Evolutionary conservation across 1,140 invertebrate species (phyloP).

Genomic region (Mercenaria mercenaria): DNA sequence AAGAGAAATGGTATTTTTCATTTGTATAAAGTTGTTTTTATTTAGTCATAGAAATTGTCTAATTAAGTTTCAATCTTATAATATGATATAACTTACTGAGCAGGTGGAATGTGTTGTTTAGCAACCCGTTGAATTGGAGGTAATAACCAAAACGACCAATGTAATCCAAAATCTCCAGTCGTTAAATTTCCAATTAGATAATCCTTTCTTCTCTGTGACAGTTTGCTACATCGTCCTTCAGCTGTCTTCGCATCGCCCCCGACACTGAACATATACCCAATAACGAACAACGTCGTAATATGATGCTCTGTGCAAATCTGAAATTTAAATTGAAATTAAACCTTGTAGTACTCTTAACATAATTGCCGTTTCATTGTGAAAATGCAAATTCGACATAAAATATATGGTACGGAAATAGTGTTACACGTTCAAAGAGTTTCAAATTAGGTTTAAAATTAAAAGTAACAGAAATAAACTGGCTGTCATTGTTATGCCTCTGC

Average conservation of each 20-base stretch:
- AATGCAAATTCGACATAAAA: neutral
- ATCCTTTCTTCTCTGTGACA: neutral
- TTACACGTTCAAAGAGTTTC: neutral
- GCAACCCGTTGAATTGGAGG: neutral
- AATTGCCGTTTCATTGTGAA: neutral
- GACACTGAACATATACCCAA: neutral
- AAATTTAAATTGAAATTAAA: neutral
- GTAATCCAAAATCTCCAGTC: neutral
- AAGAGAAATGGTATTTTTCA: neutral
- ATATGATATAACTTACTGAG: neutral
- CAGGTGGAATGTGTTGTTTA: neutral
- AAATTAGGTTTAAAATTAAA: neutral
- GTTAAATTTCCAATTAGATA: neutral
- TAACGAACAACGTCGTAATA: neutral
- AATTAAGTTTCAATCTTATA: no score
- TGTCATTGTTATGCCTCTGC: no score
- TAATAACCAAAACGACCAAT: conserved; percentile 4
- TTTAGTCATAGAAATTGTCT: no score
- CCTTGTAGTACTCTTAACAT: neutral
- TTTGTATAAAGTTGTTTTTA: neutral
- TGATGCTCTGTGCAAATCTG: neutral
- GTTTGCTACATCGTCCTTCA: neutral
- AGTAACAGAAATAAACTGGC: no score
- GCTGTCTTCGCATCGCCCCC: neutral
- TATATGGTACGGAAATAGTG: neutral